These are phyloP conservation scores for Reticulitermes lucifugus DNA, from an alignment of 2,888 invertebrate species.

Conservation along the genomic window DNA sequence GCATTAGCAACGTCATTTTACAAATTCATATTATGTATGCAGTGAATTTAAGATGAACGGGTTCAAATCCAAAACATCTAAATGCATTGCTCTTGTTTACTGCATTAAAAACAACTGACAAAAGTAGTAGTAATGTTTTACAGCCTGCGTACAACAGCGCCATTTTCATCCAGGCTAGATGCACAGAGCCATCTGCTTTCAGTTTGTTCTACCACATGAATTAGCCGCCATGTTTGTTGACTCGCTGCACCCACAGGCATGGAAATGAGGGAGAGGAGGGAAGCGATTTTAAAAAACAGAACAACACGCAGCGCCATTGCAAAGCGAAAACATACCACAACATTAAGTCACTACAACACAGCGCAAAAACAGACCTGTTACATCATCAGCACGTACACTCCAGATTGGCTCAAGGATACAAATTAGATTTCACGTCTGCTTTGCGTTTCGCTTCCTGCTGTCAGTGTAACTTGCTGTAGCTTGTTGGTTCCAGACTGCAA, in stretches of 20 bases:
- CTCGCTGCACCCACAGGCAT: neutral
- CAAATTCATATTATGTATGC: no score
- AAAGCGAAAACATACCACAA: constrained; percentile 5
- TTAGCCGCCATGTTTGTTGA: constrained; percentile 43
- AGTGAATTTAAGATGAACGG: no score
- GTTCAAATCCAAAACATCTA: no score
- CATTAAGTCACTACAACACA: neutral
- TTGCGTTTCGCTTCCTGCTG: neutral
- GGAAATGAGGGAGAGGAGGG: constrained; percentile 7
- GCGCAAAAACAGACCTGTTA: constrained; percentile 12
- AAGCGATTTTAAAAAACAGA: neutral
- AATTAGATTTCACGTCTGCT: neutral
- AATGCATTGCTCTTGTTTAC: no score
- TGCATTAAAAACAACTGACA: no score
- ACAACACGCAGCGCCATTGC: constrained; percentile 4
- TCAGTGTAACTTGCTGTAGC: no score
- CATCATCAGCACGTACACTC: neutral
- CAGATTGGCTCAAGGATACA: neutral
- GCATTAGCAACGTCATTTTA: no score
- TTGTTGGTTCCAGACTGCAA: no score
- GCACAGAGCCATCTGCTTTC: constrained; percentile 28
- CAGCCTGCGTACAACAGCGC: neutral
- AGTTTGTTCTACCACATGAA: constrained; percentile 1
- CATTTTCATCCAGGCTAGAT: constrained; percentile 20
- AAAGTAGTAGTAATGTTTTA: neutral